Evolutionary conservation across 2,888 invertebrate genomes (phyloP), one percentile per base, ranked within the genome.

Genomic region (Anagyrus pseudococci): DNA sequence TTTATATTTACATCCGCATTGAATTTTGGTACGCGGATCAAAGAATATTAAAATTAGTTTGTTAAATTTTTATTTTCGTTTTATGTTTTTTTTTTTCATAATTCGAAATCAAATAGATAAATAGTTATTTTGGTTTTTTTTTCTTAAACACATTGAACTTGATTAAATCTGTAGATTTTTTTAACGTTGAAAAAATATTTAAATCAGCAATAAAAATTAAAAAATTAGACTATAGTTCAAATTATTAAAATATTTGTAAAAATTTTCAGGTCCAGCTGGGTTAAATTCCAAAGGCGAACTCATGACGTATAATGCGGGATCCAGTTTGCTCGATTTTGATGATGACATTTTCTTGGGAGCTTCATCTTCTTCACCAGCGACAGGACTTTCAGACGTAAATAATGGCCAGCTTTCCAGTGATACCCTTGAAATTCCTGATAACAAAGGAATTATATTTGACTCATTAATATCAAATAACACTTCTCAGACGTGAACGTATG

Each of bases 241-340:
- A n/a, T n/a, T n/a, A n/a, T n/a, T n/a, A n/a, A n/a, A n/a, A n/a
- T n/a, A n/a, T n/a, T n/a, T n/a, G n/a, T n/a, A n/a, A n/a, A n/a
- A n/a, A n/a, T n/a, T n/a, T n/a, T n/a, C n/a, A n/a, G n/a, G n/a
- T n/a, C n/a, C n/a, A n/a, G n/a, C n/a, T n/a, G n/a, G n/a, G n/a
- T n/a, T n/a, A n/a, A n/a, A n/a, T n/a, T n/a, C n/a, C n/a, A 75
- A 77, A 58, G 77, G 78, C 10, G 79, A 79, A 69, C 69, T 81
- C 13, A 80, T 80, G 75, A 69, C 79, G 2, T 81, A 80, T 66
- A 77, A 73, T 58, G 69, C 77, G 4, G 60, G 73, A 10, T 64
- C 74, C n/a, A 72, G 59, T 62, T 67, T 77, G 22, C 56, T 79
- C 17, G 80, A 80, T 64, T 75, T 79, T 43, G 77, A 79, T 29